Conservation (phyloP, 2,797 vertebrate genomes). For the Siniperca obscura region DNA sequence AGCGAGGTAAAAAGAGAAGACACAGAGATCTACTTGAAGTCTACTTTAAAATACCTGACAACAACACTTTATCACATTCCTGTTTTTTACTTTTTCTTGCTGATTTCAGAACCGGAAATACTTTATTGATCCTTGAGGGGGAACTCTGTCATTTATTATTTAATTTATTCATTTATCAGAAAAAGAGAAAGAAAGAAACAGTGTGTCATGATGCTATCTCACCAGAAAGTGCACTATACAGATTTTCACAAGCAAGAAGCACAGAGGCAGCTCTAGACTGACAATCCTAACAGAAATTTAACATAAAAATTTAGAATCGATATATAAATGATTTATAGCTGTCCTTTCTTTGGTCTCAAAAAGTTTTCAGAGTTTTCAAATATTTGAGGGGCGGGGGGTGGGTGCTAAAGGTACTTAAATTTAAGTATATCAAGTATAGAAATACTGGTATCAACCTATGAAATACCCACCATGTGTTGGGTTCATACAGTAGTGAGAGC, state of each 20-base stretch:
- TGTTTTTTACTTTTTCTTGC: background rate
- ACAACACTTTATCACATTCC: background rate
- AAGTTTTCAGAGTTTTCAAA: background rate
- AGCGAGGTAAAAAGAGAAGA: background rate
- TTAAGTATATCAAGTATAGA: background rate
- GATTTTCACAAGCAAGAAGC: slow-evolving; percentile 73
- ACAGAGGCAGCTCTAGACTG: background rate
- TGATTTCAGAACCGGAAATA: background rate
- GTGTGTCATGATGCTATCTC: slow-evolving; percentile 7
- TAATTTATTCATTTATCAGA: slow-evolving; percentile 4
- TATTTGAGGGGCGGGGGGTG: too few species aligned
- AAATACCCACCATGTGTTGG: background rate
- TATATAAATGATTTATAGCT: background rate
- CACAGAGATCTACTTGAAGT: background rate
- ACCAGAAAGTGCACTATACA: background rate
- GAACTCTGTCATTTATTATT: too few species aligned
- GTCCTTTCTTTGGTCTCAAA: background rate
- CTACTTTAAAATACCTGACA: slow-evolving; percentile 3
- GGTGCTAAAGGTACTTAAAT: too few species aligned
- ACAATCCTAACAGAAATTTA: background rate
- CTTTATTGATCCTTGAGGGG: too few species aligned
- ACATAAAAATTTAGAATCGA: too few species aligned
- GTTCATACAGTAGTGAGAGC: background rate
- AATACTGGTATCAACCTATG: too few species aligned
- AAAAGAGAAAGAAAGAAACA: too few species aligned